A percentile compares a stretch with the other conserved stretches of the same genome.
These are phyloP conservation scores for Pica pica DNA, from an alignment of 2,113 vertebrate species.

Conservation along the genomic window DNA sequence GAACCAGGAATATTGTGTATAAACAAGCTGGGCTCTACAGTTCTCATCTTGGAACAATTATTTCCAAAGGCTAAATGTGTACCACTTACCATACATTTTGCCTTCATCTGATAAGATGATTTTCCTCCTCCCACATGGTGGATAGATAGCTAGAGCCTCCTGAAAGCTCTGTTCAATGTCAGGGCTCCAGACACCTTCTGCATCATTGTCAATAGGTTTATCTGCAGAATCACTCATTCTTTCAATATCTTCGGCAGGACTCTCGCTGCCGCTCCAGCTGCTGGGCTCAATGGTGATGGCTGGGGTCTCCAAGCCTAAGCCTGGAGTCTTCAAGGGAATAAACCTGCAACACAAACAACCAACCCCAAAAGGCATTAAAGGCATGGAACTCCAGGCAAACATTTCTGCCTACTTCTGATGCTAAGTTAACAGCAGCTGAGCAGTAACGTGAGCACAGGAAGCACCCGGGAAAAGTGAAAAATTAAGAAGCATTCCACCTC, in stretches of 20 bases:
- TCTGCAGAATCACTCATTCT: conserved; percentile 98
- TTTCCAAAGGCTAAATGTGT: conserved; percentile 9
- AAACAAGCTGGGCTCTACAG: background rate
- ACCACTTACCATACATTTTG: conserved; percentile 99
- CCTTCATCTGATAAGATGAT: conserved; percentile 99
- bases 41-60: background rate
- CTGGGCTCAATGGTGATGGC: conserved; percentile 96
- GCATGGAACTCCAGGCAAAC: background rate
- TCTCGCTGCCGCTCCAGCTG: conserved; percentile 99
- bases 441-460: rapidly evolving
- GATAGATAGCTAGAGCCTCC: conserved; percentile 98
- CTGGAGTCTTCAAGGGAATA: conserved; percentile 89
- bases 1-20: background rate
- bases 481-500: background rate
- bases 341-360: conserved; percentile 79
- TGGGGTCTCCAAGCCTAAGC: conserved; percentile 94
- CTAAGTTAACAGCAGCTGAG: background rate
- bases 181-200: conserved; percentile 98
- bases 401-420: background rate
- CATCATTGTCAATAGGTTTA: conserved; percentile 97
- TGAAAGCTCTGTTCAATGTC: conserved; percentile 99
- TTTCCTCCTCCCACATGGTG: conserved; percentile 96
- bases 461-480: background rate
- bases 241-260: conserved; percentile 98
- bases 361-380: conserved; percentile 48